Base-by-base conservation (phyloP, 2,888 invertebrate genomes). In the Orthosia gothica region DNA sequence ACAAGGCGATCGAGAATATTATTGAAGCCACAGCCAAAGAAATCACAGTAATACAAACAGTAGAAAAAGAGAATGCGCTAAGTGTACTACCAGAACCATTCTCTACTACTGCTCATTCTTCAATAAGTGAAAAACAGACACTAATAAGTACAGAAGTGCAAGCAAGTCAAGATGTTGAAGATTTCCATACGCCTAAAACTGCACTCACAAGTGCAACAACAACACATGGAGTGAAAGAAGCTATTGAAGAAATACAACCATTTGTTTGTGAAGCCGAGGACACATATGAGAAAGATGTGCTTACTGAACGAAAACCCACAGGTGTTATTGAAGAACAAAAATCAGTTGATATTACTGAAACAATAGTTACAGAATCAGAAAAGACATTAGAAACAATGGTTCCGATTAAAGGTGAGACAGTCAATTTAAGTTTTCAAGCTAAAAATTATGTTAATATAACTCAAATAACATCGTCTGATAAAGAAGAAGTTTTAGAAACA, bases 81-180 rank as follows among this genome's bases (percentile, higher is more conserved):
- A 79, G 83, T 52, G 83, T 89, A 79, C 52, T 72, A 81, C 57
- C 83, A 68, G 82, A 91, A 58, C 88, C 90, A 16, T 84, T 89
- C 63, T 84, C 85, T 58, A 89, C 84, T 70, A 89, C 82, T 59
- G 96, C 95, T 40, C 83, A 87, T 74, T 69, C 92, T 18, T 87
- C 89, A 50, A 78, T 96, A 15, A 90, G 89, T 79, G 94, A 95
- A 88, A 93, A 95, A 78, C 93, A 93, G 81, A 91, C 95, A 49
- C 89, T 95, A 74, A 85, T 96, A 58, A 93, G 93, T 70, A 94
- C 95, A 61, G 95, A 96, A 92, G 89, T 96, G 7, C 86, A 95
- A 76, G 91, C 95, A 20, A 94, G 93, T 84, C 91, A 95, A 79
- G 94, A 96, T 84, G 93, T 89, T 74, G 96, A 96, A 83, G 93